Evolutionary conservation across 2,797 vertebrate genomes (phyloP).

Genomic region (Sebastes kiyomatsui): DNA sequence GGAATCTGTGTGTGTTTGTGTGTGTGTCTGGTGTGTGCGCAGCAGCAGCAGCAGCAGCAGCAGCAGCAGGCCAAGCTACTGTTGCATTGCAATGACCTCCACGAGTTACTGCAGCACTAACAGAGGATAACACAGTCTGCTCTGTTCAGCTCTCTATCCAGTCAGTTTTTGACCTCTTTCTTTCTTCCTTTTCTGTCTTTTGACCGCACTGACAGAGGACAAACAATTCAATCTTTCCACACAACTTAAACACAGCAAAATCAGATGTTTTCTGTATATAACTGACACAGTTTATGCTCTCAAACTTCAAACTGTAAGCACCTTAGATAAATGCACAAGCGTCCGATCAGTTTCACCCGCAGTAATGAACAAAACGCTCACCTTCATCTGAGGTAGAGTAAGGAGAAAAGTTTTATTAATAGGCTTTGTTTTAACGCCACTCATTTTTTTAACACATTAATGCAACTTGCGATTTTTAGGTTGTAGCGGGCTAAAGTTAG

Average conservation of each 20-base stretch:
- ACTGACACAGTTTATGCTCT: background rate
- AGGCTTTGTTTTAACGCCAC: too few relatives aligned
- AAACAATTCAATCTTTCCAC: background rate
- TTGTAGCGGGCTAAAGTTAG: too few relatives aligned
- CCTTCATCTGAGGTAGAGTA: too few relatives aligned
- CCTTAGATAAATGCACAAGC: background rate
- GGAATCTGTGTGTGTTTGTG: constrained; percentile 9
- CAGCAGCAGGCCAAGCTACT: constrained; percentile 10
- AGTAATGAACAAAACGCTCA: too few relatives aligned
- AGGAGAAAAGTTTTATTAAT: too few relatives aligned
- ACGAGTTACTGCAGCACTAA: constrained; percentile 42
- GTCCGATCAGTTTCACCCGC: too few relatives aligned
- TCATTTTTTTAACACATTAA: too few relatives aligned
- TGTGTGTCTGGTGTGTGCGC: background rate
- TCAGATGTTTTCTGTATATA: background rate
- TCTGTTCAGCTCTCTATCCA: background rate
- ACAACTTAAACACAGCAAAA: too few relatives aligned
- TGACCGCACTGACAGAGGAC: background rate
- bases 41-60: background rate
- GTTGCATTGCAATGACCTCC: constrained; percentile 66
- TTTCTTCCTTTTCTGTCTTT: background rate
- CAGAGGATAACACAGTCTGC: background rate
- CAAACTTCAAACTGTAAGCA: background rate
- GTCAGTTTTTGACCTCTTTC: background rate
- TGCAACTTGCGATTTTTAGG: too few relatives aligned